Percentiles rank a stretch among this genome's conserved stretches.
Evolutionary conservation across 2,113 vertebrate genomes (phyloP).

Genomic region (Tragelaphus buxtoni): DNA sequence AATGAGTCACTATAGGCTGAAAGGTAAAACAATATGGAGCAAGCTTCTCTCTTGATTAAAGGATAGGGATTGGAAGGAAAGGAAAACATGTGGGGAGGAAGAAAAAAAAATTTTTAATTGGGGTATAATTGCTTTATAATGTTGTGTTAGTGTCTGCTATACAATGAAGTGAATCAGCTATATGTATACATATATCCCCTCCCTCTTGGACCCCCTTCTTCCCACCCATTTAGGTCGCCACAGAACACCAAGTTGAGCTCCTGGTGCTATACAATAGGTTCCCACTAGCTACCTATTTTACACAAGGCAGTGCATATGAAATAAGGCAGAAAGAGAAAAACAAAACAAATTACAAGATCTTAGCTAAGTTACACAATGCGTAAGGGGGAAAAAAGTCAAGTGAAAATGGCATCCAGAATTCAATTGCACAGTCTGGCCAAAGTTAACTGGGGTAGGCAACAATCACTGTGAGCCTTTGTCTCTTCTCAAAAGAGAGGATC

Average conservation of each 20-base stretch:
- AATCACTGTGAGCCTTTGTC: not conserved
- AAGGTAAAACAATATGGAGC: not conserved
- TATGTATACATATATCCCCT: not conserved
- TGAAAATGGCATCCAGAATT: not conserved
- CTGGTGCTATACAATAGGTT: not conserved
- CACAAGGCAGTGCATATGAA: not conserved
- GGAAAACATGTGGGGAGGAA: not conserved
- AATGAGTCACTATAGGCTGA: not conserved
- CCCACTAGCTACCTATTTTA: not conserved
- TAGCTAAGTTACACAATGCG: not conserved
- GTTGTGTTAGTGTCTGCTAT: not conserved
- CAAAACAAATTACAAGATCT: not conserved
- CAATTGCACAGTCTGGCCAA: not conserved
- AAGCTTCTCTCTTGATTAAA: not conserved
- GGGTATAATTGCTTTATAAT: not conserved
- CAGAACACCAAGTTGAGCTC: not conserved
- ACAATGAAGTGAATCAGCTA: not conserved
- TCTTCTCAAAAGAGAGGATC: not conserved
- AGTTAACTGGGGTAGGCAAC: not conserved
- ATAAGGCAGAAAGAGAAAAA: not conserved
- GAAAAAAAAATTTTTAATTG: accelerated
- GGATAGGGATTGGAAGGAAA: not conserved
- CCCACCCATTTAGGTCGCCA: not conserved
- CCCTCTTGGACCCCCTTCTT: not conserved
- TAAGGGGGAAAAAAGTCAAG: not conserved